Base-by-base conservation (phyloP, 2,888 invertebrate genomes). In the Fissipunctia ypsillon region DNA sequence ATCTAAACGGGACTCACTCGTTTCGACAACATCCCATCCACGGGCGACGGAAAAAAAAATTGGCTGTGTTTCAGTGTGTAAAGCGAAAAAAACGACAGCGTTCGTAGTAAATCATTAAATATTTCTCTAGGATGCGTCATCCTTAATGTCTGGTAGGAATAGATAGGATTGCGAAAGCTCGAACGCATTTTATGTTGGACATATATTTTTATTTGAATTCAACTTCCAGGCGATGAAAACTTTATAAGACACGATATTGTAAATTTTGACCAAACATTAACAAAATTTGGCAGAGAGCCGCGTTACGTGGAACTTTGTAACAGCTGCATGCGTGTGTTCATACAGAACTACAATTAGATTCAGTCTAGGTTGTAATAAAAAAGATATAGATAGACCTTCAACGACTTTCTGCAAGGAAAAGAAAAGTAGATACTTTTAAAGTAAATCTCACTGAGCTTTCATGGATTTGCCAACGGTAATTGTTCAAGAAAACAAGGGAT, bases 1-100 rank as follows among this genome's bases (percentile, higher is more conserved):
- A 95, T 95, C 95, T 95, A 95, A 95, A 94, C 93, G 93, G 91
- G 91, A 92, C 90, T 91, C 91, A 90, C 87, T 90, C 91, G 88
- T 91, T 91, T 89, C 90, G 84, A 90, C 89, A 90, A 88, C 90
- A 88, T 90, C 90, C 88, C 89, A 91, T 91, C 86, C 88, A 86
- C 86, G 84, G 88, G 84, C 84, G 90, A 90, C 84, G 81, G 84
- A 84, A 92, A 91, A 93, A n/a, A 93, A 94, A 93, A 91, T 94
- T 95, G 94, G 94, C 95, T 90, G 83, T 86, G 89, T 88, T 92
- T 94, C 94, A 92, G 93, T 88, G 88, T 81, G 89, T 89, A 91
- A 88, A 88, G 84, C 79, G 88, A 89, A 88, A 89, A 88, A 86
- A 85, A 86, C 61, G 52, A 83, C 73, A 84, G 84, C 83, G 84